phyloP scores from a whole-genome alignment of 1,140 invertebrate genomes.

The Ladona fulva region DNA sequence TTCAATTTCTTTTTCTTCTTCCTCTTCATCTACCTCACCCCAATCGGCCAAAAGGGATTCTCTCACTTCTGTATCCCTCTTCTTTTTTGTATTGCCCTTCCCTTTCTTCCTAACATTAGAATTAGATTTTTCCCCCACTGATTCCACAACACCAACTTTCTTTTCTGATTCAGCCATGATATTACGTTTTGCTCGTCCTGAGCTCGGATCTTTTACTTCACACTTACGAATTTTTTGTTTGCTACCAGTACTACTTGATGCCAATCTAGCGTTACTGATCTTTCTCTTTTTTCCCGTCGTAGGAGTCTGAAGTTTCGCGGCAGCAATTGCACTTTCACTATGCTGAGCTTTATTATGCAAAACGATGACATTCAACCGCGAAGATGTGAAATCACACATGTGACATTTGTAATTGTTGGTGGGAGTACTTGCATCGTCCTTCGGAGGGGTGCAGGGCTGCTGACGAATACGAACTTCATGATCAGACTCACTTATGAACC shows the following conservation, averaged over 20 bases:
- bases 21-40: slow-evolving; percentile 35
- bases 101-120: slow-evolving; percentile 12
- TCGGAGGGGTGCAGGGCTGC: slow-evolving; percentile 34
- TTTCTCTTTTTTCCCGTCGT: slow-evolving; percentile 32
- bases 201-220: slow-evolving; percentile 12
- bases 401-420: slow-evolving; percentile 49
- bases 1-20: slow-evolving; percentile 21
- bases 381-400: slow-evolving; percentile 51
- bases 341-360: slow-evolving; percentile 55
- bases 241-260: neutral
- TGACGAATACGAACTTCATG: slow-evolving; percentile 51
- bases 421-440: slow-evolving; percentile 28
- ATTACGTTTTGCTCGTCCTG: slow-evolving; percentile 12
- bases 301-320: slow-evolving; percentile 20
- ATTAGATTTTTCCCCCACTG: slow-evolving; percentile 17
- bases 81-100: slow-evolving; percentile 14
- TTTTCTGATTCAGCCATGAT: neutral
- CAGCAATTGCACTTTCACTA: slow-evolving; percentile 32
- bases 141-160: slow-evolving; percentile 14
- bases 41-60: slow-evolving; percentile 39
- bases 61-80: slow-evolving; percentile 33
- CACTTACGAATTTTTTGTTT: neutral
- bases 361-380: slow-evolving; percentile 56
- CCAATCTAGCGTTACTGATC: slow-evolving; percentile 4
- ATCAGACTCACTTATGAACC: slow-evolving; percentile 44